A percentile compares a stretch with the other conserved stretches of the same genome.
These are phyloP conservation scores for Colistium nudipinnis DNA, from an alignment of 2,113 vertebrate genomes.

Conservation along the genomic window DNA sequence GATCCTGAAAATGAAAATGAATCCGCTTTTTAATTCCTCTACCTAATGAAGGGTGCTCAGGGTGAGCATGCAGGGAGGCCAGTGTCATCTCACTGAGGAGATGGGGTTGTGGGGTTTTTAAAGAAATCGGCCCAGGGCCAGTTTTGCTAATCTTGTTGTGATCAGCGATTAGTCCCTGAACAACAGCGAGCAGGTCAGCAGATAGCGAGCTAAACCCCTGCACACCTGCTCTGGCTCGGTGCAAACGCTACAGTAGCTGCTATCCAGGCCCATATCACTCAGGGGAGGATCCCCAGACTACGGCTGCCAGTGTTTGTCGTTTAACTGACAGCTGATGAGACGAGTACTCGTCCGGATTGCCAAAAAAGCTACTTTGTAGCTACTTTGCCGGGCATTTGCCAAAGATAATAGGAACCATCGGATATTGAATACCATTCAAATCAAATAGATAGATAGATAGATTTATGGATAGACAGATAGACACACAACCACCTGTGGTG, in stretches of 20 bases:
- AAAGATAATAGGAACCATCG: conserved; percentile 57
- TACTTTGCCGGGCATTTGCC: conserved; percentile 42
- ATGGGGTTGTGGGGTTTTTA: conserved; percentile 13
- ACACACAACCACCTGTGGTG: too few relatives aligned
- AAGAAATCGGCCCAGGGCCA: conserved; percentile 61
- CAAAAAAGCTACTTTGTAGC: conserved; percentile 52
- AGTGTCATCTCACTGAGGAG: conserved; percentile 28
- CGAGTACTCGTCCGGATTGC: conserved; percentile 39
- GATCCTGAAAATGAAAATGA: conserved; percentile 22
- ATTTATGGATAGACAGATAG: background rate
- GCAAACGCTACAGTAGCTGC: conserved; percentile 27
- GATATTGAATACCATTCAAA: conserved; percentile 48
- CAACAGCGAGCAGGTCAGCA: conserved; percentile 71
- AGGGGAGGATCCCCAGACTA: conserved; percentile 41
- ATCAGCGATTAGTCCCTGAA: conserved; percentile 75
- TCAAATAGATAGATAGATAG: background rate
- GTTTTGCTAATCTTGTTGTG: conserved; percentile 74
- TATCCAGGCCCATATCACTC: conserved; percentile 35
- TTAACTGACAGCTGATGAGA: conserved; percentile 41
- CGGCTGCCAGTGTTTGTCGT: conserved; percentile 22
- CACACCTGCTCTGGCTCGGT: conserved; percentile 60
- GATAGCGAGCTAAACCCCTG: conserved; percentile 60
- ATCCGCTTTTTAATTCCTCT: conserved; percentile 4
- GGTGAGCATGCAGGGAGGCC: conserved; percentile 38
- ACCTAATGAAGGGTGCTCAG: conserved; percentile 48